These are phyloP conservation scores for Alcedo atthis DNA, from an alignment of 2,797 vertebrate species.

Conservation along the genomic window DNA sequence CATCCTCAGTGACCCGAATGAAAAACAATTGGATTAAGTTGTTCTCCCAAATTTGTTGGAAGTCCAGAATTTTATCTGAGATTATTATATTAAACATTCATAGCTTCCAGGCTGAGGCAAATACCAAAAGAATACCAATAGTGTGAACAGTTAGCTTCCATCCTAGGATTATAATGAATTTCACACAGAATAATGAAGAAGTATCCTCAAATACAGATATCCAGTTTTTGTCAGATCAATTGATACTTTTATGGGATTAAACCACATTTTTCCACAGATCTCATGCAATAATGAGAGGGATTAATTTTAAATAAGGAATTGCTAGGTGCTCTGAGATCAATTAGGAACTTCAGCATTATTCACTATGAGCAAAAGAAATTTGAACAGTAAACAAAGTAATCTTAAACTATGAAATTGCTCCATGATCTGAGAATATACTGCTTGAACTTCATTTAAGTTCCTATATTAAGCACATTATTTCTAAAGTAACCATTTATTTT, in stretches of 20 bases:
- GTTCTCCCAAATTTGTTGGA: neutral
- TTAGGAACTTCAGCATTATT: neutral
- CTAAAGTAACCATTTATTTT: conserved; percentile 30
- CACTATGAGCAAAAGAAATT: neutral
- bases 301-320: conserved; percentile 7
- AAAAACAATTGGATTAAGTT: neutral
- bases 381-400: neutral
- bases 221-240: neutral
- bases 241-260: conserved; percentile 27
- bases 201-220: neutral
- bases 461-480: conserved; percentile 15
- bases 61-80: conserved; percentile 16
- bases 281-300: neutral
- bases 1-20: neutral
- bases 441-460: conserved; percentile 3
- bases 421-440: neutral
- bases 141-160: neutral
- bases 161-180: neutral
- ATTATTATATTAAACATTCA: neutral
- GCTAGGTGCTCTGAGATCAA: neutral
- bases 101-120: neutral
- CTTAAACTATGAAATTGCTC: neutral
- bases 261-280: neutral
- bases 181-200: conserved; percentile 1
- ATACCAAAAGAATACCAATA: neutral